These are phyloP conservation scores for Meandrina meandrites DNA, from an alignment of 92 coral and sea anemone species.

Conservation along the genomic window DNA sequence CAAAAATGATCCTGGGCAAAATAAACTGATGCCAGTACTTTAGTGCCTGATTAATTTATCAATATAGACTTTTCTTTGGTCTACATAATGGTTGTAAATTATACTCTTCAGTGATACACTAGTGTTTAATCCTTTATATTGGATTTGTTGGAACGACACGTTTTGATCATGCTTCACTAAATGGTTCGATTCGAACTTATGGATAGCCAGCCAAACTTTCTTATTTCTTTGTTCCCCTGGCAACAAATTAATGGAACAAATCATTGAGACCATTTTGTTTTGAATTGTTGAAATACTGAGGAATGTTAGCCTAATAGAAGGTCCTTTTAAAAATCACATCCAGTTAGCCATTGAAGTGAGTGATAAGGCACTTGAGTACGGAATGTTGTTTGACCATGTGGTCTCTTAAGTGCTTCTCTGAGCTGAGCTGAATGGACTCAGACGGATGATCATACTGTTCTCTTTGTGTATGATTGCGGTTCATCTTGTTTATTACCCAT, in stretches of 20 bases:
- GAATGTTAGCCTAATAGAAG: neutral
- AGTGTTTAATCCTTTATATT: neutral
- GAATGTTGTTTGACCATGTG: slow-evolving; percentile 9
- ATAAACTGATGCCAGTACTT: neutral
- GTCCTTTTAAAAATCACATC: neutral
- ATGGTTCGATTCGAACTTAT: neutral
- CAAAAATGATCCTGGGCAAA: neutral
- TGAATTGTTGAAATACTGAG: neutral
- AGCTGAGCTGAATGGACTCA: neutral
- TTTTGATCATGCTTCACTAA: neutral
- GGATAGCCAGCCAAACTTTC: neutral
- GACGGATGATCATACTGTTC: neutral
- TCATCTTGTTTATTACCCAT: slow-evolving; percentile 1
- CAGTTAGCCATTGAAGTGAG: neutral
- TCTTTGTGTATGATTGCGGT: slow-evolving; percentile 3
- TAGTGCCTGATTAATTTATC: neutral
- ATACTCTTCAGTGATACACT: neutral
- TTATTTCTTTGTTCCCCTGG: neutral
- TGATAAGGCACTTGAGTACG: neutral
- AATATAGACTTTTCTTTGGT: neutral
- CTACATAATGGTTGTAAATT: neutral
- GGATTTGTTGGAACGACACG: neutral
- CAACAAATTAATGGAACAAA: no score
- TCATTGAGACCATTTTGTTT: neutral
- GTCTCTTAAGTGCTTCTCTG: neutral